Evolutionary conservation across 2,797 vertebrate species (phyloP).

Genomic region (Varecia variegata): DNA sequence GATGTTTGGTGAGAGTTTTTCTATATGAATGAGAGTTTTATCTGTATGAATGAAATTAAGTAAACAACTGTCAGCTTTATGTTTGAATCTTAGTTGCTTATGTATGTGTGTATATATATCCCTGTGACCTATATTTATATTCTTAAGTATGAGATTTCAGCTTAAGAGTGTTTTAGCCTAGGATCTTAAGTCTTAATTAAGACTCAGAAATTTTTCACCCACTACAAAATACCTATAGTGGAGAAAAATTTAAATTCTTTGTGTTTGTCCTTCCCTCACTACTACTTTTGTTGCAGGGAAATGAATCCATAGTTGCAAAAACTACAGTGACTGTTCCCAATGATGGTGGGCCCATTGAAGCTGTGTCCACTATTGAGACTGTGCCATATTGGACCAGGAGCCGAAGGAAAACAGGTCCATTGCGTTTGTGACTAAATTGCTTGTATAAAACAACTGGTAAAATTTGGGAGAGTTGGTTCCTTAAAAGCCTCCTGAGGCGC

Average conservation of each 20-base stretch:
- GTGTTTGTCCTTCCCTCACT: not conserved
- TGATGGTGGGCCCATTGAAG: slow-evolving; percentile 94
- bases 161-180: not conserved
- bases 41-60: slow-evolving; percentile 4
- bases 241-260: not conserved
- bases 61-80: not conserved
- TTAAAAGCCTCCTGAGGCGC: not conserved
- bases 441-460: not conserved
- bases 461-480: not conserved
- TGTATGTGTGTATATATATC: not conserved
- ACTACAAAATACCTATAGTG: not conserved
- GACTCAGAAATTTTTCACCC: slow-evolving; percentile 13
- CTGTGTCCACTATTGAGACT: slow-evolving; percentile 93
- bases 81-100: slow-evolving; percentile 38
- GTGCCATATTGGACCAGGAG: slow-evolving; percentile 92
- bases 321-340: slow-evolving; percentile 93
- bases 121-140: not conserved
- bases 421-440: not conserved
- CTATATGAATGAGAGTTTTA: not conserved
- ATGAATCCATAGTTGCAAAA: slow-evolving; percentile 95
- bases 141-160: slow-evolving; percentile 12
- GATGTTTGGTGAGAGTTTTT: slow-evolving; percentile 20
- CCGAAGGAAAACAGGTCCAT: slow-evolving; percentile 90
- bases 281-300: slow-evolving; percentile 84
- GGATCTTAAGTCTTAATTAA: not conserved